phyloP scores from a whole-genome alignment of 1,140 invertebrate genomes.

The Nilaparvata lugens region DNA sequence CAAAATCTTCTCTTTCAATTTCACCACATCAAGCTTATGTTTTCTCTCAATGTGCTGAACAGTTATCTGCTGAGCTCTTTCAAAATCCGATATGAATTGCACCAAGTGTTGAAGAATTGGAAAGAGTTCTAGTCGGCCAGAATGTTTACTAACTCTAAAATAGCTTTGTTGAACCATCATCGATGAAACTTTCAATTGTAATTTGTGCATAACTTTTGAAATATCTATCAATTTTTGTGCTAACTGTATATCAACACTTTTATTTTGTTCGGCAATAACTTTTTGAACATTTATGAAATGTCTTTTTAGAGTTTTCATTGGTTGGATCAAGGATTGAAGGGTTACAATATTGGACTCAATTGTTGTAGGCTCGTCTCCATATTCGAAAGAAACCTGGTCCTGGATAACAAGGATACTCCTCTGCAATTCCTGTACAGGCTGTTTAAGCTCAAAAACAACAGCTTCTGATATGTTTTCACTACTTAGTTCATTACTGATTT shows the following conservation, averaged over 20 bases:
- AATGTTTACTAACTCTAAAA: slow-evolving; percentile 10
- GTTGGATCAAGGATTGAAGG: slow-evolving; percentile 24
- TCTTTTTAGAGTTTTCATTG: slow-evolving; percentile 21
- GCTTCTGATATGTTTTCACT: slow-evolving; percentile 14
- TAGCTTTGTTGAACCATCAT: slow-evolving; percentile 10
- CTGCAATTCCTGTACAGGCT: slow-evolving; percentile 26
- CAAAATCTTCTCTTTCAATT: background rate
- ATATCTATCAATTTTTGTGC: background rate
- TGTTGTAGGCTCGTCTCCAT: slow-evolving; percentile 24
- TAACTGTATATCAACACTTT: background rate
- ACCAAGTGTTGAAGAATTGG: slow-evolving; percentile 12
- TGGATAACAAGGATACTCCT: slow-evolving; percentile 25
- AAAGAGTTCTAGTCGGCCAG: slow-evolving; percentile 12
- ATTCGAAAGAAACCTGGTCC: slow-evolving; percentile 27
- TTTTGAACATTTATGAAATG: slow-evolving; percentile 16
- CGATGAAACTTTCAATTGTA: slow-evolving; percentile 12
- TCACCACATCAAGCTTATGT: background rate
- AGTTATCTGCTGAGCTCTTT: slow-evolving; percentile 1
- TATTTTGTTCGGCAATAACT: background rate
- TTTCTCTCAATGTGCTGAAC: background rate
- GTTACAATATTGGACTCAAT: slow-evolving; percentile 26
- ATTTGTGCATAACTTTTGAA: slow-evolving; percentile 10
- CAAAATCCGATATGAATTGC: slow-evolving; percentile 7
- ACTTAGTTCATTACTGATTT: slow-evolving; percentile 15
- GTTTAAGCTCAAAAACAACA: slow-evolving; percentile 19